Base-by-base conservation (phyloP, 2,888 invertebrate genomes). In the Brachyopa scutellaris region DNA sequence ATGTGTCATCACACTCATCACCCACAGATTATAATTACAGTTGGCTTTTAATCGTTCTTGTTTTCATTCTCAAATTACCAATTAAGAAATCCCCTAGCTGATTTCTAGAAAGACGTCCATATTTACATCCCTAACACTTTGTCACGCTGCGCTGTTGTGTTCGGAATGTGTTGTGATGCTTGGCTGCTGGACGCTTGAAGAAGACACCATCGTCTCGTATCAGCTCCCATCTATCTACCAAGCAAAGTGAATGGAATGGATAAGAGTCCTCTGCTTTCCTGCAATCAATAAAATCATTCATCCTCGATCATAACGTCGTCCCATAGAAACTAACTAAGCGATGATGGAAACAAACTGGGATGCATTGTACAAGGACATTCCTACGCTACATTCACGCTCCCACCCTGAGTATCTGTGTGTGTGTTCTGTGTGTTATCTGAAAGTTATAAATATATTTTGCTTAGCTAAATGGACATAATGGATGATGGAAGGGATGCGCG, bases 21-120 rank as follows among this genome's bases (percentile, higher is more conserved):
- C 49, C 42, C 31, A 21, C 31, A 21, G 31, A 33, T 57, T 47
- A 49, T 51, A 55, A 79, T 67, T 73, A 73, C n/a, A 62, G 64
- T 62, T 55, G 61, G 33, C 61, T 67, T 67, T 67, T 49, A 67
- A 69, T 76, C 55, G 74, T 42, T 51, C 42, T 57, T 36, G 55
- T 74, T 74, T 47, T 47, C 57, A 80, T 51, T 47, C 57, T 80
- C 64, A 74, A 80, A 80, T 70, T 76, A 59, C 74, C 80, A 80
- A 80, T 80, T 80, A 70, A 70, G 62, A 59, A 74, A 45, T 51
- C 40, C 57, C 57, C 40, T 40, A 31, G 36, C 49, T 62, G 62
- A 69, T 51, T n/a, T n/a, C n/a, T n/a, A n/a, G n/a, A n/a, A n/a
- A n/a, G n/a, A n/a, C n/a, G n/a, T n/a, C n/a, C n/a, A n/a, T n/a